Evolutionary conservation across 2,888 invertebrate species (phyloP), one percentile per base, ranked within the genome.

Genomic region (Cantharis nigra): DNA sequence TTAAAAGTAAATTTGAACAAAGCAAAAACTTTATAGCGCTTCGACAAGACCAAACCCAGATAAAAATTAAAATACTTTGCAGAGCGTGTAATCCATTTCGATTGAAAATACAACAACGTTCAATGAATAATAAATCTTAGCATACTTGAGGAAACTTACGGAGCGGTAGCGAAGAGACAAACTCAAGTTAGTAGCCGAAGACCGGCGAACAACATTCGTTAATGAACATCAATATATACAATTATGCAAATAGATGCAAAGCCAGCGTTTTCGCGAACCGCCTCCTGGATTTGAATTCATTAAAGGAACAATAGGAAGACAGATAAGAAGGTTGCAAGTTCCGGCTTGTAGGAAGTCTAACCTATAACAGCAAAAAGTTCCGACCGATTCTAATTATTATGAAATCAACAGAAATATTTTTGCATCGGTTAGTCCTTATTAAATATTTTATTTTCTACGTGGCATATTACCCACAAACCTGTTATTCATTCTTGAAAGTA

Each of bases 151-250:
- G 28, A 72, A 80, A 80, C 77, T 80, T 80, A 78, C 75, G 75
- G 74, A 75, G 72, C 75, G 78, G 73, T 74, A 70, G 80, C 69
- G 70, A 75, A 71, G 76, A 76, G 76, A 78, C 78, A 78, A 79
- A 77, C 79, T 74, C 76, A 78, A 78, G 63, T 78, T 76, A 70
- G 74, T 74, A 78, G 78, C 78, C 76, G 78, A 76, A 78, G 78
- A 76, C 78, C 76, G 78, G 76, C 79, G 79, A 79, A 79, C 79
- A 79, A 79, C 79, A 79, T 87, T 87, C 87, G 87, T 87, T 88
- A 88, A 88, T 87, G 88, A 88, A 88, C 88, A 88, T 88, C 87
- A 88, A 87, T 88, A 87, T 87, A 87, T 87, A 87, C 87, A 88
- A 88, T 88, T 88, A 88, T 88, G 88, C 87, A 88, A 88, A 88